Base-by-base conservation (phyloP, 1,140 invertebrate species). In the Carposina sasakii region DNA sequence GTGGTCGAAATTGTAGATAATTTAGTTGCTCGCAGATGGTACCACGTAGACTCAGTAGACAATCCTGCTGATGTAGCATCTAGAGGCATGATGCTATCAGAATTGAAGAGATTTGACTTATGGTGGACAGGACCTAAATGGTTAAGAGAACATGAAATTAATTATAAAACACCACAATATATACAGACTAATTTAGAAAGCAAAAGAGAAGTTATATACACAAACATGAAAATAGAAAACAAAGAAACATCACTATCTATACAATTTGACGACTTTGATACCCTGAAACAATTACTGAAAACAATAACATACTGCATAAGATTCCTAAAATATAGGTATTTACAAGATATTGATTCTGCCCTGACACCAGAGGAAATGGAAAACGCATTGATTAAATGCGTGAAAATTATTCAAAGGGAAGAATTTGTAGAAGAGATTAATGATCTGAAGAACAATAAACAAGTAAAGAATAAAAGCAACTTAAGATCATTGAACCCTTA, bases 1-100 rank as follows among this genome's bases (percentile, higher is more conserved):
- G 73, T 85, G 0, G 19, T 58, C 1, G 45, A 64, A 50, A 81
- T 85, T 20, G 56, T 63, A 49, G 34, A 50, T 21, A 49, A 57
- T 15, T 42, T 60, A 0, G 49, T 59, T 8, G 19, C 31, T 26
- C 12, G 41, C 3, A 36, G 28, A 3, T 88, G 83, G 86, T 13
- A 31, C 24, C 73, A 87, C 50, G 62, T 85, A 0, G 30, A 39
- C 4, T 60, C 71, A 1, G 15, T 48, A 10, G 41, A 72, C 1
- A 87, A 88, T 60, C 75, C 81, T n/a, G 78, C 77, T 1, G 83
- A 88, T 59, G 28, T 56, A 1, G 34, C 66, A 5, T 81, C 78
- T 5, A 48, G 85, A 40, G 84, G 85, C 10, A 15, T 67, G 12
- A 16, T 16, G 0, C 47, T 67, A 1, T 4, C 5, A 2, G 34